These are phyloP conservation scores for Paramuricea clavata DNA, from an alignment of 92 coral and sea anemone genomes.

Conservation along the genomic window DNA sequence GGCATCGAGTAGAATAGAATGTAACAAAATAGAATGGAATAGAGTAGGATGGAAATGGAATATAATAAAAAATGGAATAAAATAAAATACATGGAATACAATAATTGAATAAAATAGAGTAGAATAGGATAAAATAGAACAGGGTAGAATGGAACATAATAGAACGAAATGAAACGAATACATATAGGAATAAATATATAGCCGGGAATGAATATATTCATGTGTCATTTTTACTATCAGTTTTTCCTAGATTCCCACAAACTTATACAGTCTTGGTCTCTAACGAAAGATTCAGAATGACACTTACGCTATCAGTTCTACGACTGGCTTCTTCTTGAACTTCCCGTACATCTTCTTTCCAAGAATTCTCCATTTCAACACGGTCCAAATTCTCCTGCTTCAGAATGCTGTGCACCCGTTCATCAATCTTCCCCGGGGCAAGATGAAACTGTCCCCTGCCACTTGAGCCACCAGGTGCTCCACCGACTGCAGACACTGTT, in stretches of 20 bases:
- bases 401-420: conserved; percentile 30
- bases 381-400: conserved; percentile 9
- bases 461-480: neutral
- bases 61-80: neutral
- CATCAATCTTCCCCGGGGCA: conserved; percentile 44
- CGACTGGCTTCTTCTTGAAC: conserved; percentile 18
- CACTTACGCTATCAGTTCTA: conserved; percentile 16
- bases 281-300: too few species aligned
- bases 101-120: too few species aligned
- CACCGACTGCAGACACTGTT: conserved; percentile 21
- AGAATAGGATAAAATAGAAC: too few species aligned
- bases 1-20: neutral
- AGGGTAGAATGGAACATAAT: too few species aligned
- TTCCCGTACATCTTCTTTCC: conserved; percentile 23
- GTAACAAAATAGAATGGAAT: neutral
- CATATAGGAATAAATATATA: too few species aligned
- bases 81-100: neutral
- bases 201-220: too few species aligned
- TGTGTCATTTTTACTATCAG: too few species aligned
- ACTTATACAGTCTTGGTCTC: too few species aligned
- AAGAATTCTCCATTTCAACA: conserved; percentile 8
- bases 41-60: too few species aligned
- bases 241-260: too few species aligned
- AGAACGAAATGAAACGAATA: too few species aligned
- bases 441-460: conserved; percentile 34